Conservation (phyloP, 2,888 invertebrate genomes). For the Eupithecia pulchellata region DNA sequence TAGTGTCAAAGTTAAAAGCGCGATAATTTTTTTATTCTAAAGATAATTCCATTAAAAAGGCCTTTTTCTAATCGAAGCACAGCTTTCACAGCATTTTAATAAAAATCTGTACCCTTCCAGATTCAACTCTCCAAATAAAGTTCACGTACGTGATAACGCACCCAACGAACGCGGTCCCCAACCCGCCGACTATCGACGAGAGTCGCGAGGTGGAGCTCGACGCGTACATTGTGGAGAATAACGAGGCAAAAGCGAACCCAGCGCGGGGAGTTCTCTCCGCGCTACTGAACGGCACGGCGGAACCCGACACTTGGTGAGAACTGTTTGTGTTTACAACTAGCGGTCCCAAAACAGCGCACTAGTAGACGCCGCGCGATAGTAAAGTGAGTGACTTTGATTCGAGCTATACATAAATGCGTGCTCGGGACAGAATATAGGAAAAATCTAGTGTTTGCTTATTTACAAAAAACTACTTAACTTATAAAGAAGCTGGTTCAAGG, state of each 20-base stretch:
- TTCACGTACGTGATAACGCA: slow-evolving; percentile 91
- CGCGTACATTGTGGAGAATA: slow-evolving; percentile 58
- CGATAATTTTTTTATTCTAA: too few relatives aligned
- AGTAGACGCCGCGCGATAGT: too few relatives aligned
- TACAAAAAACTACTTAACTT: too few relatives aligned
- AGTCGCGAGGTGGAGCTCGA: slow-evolving; percentile 86
- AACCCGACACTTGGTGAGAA: slow-evolving; percentile 66
- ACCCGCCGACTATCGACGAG: slow-evolving; percentile 88
- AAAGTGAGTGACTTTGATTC: too few relatives aligned
- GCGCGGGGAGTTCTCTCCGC: slow-evolving; percentile 86
- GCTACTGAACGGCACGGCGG: slow-evolving; percentile 84
- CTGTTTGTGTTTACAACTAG: neutral
- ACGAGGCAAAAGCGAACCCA: slow-evolving; percentile 82
- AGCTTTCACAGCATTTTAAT: neutral
- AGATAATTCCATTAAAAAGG: too few relatives aligned
- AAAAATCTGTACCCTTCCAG: slow-evolving; percentile 65
- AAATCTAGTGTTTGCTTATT: too few relatives aligned
- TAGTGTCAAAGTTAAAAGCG: too few relatives aligned
- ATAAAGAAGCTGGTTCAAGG: too few relatives aligned
- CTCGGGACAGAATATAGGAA: too few relatives aligned
- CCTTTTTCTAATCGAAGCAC: neutral
- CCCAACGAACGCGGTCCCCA: slow-evolving; percentile 89
- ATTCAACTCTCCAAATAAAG: slow-evolving; percentile 85
- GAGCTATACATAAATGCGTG: too few relatives aligned
- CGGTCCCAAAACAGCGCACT: too few relatives aligned